Conservation (phyloP, 2,888 invertebrate species). For the Iphiclides podalirius region DNA sequence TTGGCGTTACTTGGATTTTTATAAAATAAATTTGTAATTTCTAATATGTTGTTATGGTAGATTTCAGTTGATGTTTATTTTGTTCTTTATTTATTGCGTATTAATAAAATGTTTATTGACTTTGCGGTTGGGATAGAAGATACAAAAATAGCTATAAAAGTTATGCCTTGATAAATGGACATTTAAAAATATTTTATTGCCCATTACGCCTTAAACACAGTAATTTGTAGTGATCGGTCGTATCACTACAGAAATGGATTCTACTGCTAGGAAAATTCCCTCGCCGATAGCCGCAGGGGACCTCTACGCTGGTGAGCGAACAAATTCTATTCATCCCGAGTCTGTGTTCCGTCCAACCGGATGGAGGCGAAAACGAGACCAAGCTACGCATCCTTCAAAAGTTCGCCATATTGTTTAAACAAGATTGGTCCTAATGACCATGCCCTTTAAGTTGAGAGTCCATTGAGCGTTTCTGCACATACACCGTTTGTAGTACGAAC, state of each 20-base stretch:
- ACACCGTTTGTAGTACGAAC: conserved; percentile 38
- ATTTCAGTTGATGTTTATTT: too few species aligned
- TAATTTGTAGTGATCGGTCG: conserved; percentile 5
- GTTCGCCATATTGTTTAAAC: conserved; percentile 31
- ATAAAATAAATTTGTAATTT: too few species aligned
- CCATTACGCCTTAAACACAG: not conserved
- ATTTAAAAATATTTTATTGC: not conserved
- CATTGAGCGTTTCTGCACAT: conserved; percentile 31
- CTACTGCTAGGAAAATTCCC: conserved; percentile 35
- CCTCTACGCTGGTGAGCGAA: conserved; percentile 47
- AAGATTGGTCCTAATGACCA: conserved; percentile 9
- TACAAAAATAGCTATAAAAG: too few species aligned
- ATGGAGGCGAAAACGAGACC: conserved; percentile 62
- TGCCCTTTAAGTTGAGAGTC: conserved; percentile 32
- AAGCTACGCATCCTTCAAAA: conserved; percentile 63
- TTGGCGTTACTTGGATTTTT: too few species aligned
- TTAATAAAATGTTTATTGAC: too few species aligned
- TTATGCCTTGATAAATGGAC: not conserved
- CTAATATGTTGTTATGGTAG: too few species aligned
- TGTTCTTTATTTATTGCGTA: too few species aligned
- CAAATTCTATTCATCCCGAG: conserved; percentile 75
- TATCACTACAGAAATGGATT: conserved; percentile 32
- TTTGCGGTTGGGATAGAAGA: too few species aligned
- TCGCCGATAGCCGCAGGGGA: conserved; percentile 42
- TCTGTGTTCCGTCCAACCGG: conserved; percentile 69